Evolutionary conservation across 2,888 invertebrate species (phyloP), one percentile per base, ranked within the genome.

Genomic region (Harpalus rubripes): DNA sequence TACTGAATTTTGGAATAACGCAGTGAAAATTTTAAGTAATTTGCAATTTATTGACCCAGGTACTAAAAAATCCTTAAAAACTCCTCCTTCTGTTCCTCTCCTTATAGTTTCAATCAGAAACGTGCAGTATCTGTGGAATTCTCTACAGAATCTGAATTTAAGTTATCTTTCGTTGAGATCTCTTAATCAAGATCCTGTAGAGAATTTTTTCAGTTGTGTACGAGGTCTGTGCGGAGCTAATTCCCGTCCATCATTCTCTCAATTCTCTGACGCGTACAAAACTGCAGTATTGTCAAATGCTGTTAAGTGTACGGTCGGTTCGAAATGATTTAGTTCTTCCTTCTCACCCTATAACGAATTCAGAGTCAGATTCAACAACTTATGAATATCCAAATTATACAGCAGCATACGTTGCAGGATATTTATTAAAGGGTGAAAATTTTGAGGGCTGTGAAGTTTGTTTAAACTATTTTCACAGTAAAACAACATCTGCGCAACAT

Each of bases 111-210:
- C 68, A 8, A 68, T 68, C 59, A 59, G 59, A 59, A 59, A 72
- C 72, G 72, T 44, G 32, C 72, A 72, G 15, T 72, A 72, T 44
- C 44, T 72, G 41, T 72, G 72, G 72, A 72, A 72, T 72, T 72
- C 72, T 72, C 10, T 72, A 16, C n/a, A 72, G 72, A 41, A 32
- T 41, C 72, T 72, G 32, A 32, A 7, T 72, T 72, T 72, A 15
- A 72, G 18, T 15, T 72, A 41, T 52, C 26, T 58, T 79, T 1
- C 58, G 7, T 32, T 79, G 12, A 79, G 22, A 22, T 65, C 65
- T 65, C 32, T 65, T 10, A 68, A 72, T 41, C n/a, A 72, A 10
- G 44, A 72, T 41, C 39, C 39, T 41, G 39, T 72, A 72, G 41
- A 72, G 39, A 41, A 72, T 39, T 41, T 72, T 12, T 72, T 72